Evolutionary conservation across 2,888 invertebrate species (phyloP), one percentile per base, ranked within the genome.

Genomic region (Cryptophagus acutangulus): DNA sequence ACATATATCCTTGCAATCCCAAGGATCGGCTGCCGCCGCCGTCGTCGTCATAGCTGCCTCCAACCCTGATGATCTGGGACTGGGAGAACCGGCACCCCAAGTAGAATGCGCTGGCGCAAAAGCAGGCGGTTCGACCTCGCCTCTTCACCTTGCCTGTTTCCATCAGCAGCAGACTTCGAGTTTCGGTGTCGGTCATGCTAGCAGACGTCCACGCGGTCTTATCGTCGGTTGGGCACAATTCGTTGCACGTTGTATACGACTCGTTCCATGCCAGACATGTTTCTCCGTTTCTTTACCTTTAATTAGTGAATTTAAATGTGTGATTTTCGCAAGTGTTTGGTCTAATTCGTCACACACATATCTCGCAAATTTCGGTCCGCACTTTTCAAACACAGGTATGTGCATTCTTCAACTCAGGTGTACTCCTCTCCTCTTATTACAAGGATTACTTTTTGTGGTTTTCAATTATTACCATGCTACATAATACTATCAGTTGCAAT

Each of bases 61-160:
- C 44, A 42, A 41, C 43, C 49, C 49, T 42, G 41, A 33, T 31
- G 43, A 37, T 41, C 5, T 20, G 9, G 6, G 12, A 12, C 28
- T 15, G 31, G 31, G 3, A 12, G 14, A 20, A 20, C 15, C 8
- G 31, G 14, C 17, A 34, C 14, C 12, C 40, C 41, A 45, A 10
- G 8, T 31, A n/a, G 15, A 20, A 20, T 31, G 31, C 31, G 31
- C 31, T 31, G n/a, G 31, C 31, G 26, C 39, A 33, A 17, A 37
- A 43, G 42, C 41, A 39, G 26, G 41, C 49, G 36, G 48, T 42
- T 38, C 57, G 58, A 59, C 59, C 59, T 59, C 59, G 59, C 59
- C 57, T 59, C 55, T 55, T 57, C 56, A 54, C 56, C 59, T 57
- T 52, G 54, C 42, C n/a, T 51, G 40, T 40, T 43, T 40, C 48